Conservation (phyloP, 2,797 vertebrate genomes). For the Periophthalmus magnuspinnatus region DNA sequence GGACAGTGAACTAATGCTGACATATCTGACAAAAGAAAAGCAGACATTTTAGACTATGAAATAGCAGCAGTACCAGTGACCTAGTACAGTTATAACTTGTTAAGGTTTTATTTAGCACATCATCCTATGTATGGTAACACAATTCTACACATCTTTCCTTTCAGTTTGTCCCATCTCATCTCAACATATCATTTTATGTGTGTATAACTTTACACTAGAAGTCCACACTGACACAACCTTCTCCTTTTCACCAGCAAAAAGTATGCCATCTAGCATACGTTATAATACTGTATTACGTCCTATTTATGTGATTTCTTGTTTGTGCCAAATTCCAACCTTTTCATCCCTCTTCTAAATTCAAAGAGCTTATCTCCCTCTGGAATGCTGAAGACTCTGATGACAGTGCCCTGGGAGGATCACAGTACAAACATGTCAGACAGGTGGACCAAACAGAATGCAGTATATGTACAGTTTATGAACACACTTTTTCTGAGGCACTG, state of each 20-base stretch:
- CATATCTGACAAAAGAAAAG: conserved; percentile 78
- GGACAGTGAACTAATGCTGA: conserved; percentile 90
- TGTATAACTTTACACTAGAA: background rate
- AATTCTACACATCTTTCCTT: background rate
- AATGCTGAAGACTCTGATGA: conserved; percentile 90
- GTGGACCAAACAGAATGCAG: background rate
- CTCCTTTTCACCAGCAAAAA: background rate
- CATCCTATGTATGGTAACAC: background rate
- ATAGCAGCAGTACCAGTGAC: background rate
- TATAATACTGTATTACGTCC: background rate
- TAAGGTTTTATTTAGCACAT: background rate
- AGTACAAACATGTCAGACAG: conserved; percentile 21
- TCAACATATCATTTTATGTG: background rate
- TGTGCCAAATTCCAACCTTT: conserved; percentile 78
- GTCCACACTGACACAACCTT: background rate
- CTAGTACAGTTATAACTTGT: background rate
- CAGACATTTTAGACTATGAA: background rate
- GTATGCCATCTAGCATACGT: background rate
- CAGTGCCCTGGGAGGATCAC: conserved; percentile 81
- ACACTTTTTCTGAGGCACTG: conserved; percentile 90
- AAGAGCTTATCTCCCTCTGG: conserved; percentile 90
- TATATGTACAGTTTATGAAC: background rate
- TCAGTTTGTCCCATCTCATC: background rate
- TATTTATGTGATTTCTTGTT: background rate
- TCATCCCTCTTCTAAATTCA: conserved; percentile 94